These are phyloP conservation scores for Danio kyathit DNA, from an alignment of 2,797 vertebrate species.

Conservation along the genomic window DNA sequence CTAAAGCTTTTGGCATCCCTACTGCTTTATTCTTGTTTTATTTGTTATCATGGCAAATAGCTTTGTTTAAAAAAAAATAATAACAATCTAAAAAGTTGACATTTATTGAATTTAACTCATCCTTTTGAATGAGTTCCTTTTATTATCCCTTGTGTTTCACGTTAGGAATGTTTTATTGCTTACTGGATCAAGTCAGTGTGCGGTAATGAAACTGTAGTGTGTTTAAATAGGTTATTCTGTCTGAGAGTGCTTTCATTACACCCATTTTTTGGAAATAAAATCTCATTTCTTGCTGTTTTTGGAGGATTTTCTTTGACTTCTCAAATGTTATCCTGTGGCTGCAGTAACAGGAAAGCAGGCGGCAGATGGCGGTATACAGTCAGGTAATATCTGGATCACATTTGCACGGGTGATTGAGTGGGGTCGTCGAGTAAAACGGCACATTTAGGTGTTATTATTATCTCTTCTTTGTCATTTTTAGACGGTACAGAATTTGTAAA, in stretches of 20 bases:
- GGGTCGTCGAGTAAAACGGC: neutral
- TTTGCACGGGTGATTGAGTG: neutral
- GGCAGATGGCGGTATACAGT: conserved; percentile 24
- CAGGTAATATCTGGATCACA: neutral
- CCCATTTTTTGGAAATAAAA: conserved; percentile 22
- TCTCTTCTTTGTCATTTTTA: no score
- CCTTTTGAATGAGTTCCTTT: conserved; percentile 15
- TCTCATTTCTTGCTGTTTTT: conserved; percentile 19
- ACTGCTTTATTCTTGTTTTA: conserved; percentile 11
- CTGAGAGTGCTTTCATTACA: neutral
- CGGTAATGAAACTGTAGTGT: neutral
- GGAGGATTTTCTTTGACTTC: neutral
- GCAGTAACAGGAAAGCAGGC: neutral
- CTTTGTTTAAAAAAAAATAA: conserved; percentile 16
- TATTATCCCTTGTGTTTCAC: neutral
- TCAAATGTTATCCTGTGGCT: neutral
- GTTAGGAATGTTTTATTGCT: conserved; percentile 1
- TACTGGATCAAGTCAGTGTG: conserved; percentile 4
- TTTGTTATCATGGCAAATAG: neutral
- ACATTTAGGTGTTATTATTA: neutral
- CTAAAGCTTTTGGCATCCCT: neutral
- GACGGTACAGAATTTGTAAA: no score
- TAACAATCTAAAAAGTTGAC: neutral
- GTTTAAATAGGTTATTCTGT: conserved; percentile 5
- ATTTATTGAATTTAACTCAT: neutral